Evolutionary conservation across 2,113 vertebrate species (phyloP), one percentile per base, ranked within the genome.

Genomic region (Cichladusa arquata): DNA sequence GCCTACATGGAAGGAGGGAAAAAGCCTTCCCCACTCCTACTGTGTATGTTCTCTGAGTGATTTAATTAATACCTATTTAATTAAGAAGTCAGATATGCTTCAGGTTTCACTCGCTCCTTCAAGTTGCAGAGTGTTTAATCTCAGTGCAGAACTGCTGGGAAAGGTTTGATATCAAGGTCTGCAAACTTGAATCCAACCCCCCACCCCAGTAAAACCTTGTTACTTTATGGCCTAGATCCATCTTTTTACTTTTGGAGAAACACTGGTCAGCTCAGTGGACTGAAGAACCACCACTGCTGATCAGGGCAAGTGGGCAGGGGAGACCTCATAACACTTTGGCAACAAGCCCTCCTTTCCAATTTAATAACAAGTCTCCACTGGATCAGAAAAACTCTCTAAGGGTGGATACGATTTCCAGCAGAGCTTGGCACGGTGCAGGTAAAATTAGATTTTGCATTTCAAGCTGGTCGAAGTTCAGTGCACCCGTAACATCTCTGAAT

Each of bases 1-100:
- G 96, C 93, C 94, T 92, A 95, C 92, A 96, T 17, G 66, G 95
- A 97, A 97, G 91, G 86, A 92, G 81, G 94, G 97, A 97, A 97
- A 94, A 93, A 93, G 50, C 93, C 60, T 94, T 96, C 97, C 96
- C 91, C 84, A 81, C 92, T 97, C 93, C 94, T 95, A 88, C 94
- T 90, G 89, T 78, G 70, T 91, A 69, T 71, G 95, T 89, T 93
- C 96, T 95, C 93, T 65, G 54, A 95, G 93, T 91, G 94, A 94
- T 83, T 97, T 95, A 96, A 85, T 95, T 95, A 97, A 96, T 91
- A 92, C 93, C 81, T 88, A 90, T 95, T 97, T 81, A 94, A 94
- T 94, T 91, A 95, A 92, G 93, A 84, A 93, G 91, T 95, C 93
- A 92, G 92, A 97, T 94, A 91, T 6, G 67, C 89, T 95, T 87